A percentile compares a stretch with the other conserved stretches of the same genome.
phyloP scores from a whole-genome alignment of 2,888 invertebrate genomes.

The Pemphredon lugubris region DNA sequence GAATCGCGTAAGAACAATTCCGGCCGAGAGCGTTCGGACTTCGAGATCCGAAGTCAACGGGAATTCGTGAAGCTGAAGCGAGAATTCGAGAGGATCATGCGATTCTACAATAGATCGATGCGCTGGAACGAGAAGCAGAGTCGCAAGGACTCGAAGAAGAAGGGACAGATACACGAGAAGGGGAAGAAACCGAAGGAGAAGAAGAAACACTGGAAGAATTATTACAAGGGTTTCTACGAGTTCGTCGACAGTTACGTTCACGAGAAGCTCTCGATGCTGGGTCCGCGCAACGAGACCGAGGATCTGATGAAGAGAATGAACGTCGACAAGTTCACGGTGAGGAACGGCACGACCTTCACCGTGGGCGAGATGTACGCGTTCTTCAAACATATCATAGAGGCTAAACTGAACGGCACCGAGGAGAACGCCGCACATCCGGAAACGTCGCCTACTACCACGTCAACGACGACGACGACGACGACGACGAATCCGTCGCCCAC shows the following conservation, averaged over 20 bases:
- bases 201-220: slow-evolving; percentile 74
- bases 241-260: slow-evolving; percentile 78
- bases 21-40: slow-evolving; percentile 66
- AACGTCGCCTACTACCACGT: slow-evolving; percentile 7
- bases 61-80: slow-evolving; percentile 77
- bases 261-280: slow-evolving; percentile 73
- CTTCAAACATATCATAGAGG: slow-evolving; percentile 81
- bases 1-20: slow-evolving; percentile 69
- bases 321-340: slow-evolving; percentile 75
- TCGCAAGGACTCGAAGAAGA: slow-evolving; percentile 73
- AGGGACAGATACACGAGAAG: slow-evolving; percentile 58
- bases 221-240: slow-evolving; percentile 79
- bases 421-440: slow-evolving; percentile 12
- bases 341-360: slow-evolving; percentile 77
- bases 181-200: slow-evolving; percentile 71
- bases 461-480: slow-evolving; percentile 12
- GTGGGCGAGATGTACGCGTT: slow-evolving; percentile 79
- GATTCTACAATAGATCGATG: slow-evolving; percentile 78
- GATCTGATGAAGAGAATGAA: slow-evolving; percentile 76
- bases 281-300: slow-evolving; percentile 75
- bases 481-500: slow-evolving; percentile 21
- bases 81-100: slow-evolving; percentile 78
- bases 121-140: slow-evolving; percentile 78
- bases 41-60: slow-evolving; percentile 74
- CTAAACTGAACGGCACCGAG: slow-evolving; percentile 71